phyloP scores from a whole-genome alignment of 2,113 vertebrate species.

The Kobus ellipsiprymnus region DNA sequence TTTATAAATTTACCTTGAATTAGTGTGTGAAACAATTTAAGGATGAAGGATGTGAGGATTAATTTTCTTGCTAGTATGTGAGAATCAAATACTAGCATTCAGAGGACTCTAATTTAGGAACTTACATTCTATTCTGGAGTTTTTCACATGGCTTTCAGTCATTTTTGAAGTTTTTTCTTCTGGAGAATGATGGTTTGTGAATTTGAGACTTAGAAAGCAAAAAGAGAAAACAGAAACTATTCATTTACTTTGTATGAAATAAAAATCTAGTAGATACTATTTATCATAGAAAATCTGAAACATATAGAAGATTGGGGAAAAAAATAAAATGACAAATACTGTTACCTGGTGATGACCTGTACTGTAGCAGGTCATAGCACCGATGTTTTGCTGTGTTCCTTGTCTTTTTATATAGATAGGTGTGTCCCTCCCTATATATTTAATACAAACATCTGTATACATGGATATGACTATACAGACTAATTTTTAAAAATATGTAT shows the following conservation, averaged over 20 bases:
- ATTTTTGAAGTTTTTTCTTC: constrained; percentile 12
- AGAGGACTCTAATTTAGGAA: constrained; percentile 10
- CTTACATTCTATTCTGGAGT: not conserved
- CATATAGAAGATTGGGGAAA: not conserved
- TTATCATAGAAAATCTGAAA: constrained; percentile 18
- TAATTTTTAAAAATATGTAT: not conserved
- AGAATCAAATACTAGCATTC: constrained; percentile 2
- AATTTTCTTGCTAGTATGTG: not conserved
- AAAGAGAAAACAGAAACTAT: not conserved
- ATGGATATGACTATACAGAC: not conserved
- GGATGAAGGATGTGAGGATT: not conserved
- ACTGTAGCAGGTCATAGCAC: not conserved
- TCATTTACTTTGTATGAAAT: not conserved
- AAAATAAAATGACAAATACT: not conserved
- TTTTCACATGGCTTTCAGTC: not conserved
- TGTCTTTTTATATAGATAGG: not conserved
- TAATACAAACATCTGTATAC: not conserved
- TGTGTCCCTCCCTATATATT: not conserved
- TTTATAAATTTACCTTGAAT: not conserved
- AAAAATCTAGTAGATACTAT: not conserved
- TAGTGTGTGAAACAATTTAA: not conserved
- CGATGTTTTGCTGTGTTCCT: not conserved
- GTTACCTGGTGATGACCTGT: not conserved
- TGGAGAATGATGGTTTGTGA: not conserved
- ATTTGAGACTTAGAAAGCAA: not conserved